Evolutionary conservation across 2,888 invertebrate genomes (phyloP).

Genomic region (Barypeithes pellucidus): DNA sequence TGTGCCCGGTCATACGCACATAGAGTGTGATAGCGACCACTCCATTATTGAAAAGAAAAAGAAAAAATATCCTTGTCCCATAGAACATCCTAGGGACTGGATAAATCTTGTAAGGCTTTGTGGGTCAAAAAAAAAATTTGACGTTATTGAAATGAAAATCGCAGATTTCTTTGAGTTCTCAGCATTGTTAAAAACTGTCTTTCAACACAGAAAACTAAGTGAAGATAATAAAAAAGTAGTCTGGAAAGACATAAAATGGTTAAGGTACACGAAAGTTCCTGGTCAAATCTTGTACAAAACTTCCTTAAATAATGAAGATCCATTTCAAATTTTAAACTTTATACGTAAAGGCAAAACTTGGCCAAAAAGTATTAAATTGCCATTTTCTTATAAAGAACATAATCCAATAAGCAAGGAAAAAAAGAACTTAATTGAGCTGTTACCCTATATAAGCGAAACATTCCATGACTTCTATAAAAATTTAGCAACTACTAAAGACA

Average conservation of each 20-base stretch:
- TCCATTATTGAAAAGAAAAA: slow-evolving; percentile 44
- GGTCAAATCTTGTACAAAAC: slow-evolving; percentile 28
- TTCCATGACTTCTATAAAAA: slow-evolving; percentile 18
- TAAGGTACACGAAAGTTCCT: slow-evolving; percentile 19
- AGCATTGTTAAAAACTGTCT: background rate
- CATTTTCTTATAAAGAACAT: background rate
- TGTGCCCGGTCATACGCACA: slow-evolving; percentile 11
- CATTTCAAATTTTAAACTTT: slow-evolving; percentile 20
- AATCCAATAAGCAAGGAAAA: slow-evolving; percentile 14
- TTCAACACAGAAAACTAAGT: slow-evolving; percentile 25
- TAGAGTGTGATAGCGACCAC: slow-evolving; percentile 33
- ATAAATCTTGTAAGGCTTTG: slow-evolving; percentile 13
- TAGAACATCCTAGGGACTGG: slow-evolving; percentile 43
- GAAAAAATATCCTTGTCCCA: slow-evolving; percentile 23
- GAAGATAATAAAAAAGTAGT: slow-evolving; percentile 16
- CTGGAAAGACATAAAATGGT: slow-evolving; percentile 38
- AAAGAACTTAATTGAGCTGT: background rate
- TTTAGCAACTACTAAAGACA: background rate
- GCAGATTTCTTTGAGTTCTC: slow-evolving; percentile 40
- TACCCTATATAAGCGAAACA: slow-evolving; percentile 6
- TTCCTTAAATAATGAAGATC: slow-evolving; percentile 19
- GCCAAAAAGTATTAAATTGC: slow-evolving; percentile 4
- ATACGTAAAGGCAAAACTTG: slow-evolving; percentile 7
- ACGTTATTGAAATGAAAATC: slow-evolving; percentile 36
- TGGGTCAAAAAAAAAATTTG: slow-evolving; percentile 15